Conservation (phyloP, 1,140 invertebrate genomes). For the Gonioctena quinquepunctata region DNA sequence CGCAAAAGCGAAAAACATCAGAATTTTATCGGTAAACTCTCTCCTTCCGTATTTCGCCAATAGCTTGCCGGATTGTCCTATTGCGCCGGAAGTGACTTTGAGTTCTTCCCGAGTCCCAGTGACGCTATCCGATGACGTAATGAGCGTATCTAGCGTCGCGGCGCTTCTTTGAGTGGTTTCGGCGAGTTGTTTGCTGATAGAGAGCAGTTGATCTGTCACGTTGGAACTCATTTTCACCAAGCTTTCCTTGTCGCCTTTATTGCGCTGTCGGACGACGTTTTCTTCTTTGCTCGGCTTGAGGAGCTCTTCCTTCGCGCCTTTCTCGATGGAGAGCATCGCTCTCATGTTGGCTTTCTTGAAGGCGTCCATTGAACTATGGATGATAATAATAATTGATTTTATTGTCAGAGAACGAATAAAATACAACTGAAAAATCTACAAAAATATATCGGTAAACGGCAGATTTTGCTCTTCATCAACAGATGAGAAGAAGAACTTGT, state of each 20-base stretch:
- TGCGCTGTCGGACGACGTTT: conserved; percentile 62
- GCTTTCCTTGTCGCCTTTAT: conserved; percentile 67
- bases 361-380: conserved; percentile 66
- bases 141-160: conserved; percentile 79
- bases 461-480: no score
- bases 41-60: conserved; percentile 91
- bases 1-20: conserved; percentile 86
- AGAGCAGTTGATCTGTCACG: conserved; percentile 81
- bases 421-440: no score
- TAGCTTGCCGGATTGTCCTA: conserved; percentile 86
- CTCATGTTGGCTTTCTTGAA: conserved; percentile 79
- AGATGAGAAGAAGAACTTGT: no score
- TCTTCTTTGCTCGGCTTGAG: conserved; percentile 64
- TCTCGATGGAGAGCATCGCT: conserved; percentile 75
- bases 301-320: conserved; percentile 70
- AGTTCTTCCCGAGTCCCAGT: conserved; percentile 82
- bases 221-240: conserved; percentile 69
- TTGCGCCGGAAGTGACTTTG: conserved; percentile 81
- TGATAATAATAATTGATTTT: no score
- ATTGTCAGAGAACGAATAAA: no score
- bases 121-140: conserved; percentile 68
- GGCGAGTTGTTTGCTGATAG: conserved; percentile 80
- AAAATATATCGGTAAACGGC: no score
- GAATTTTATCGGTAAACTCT: conserved; percentile 92
- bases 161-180: conserved; percentile 85